phyloP scores from a whole-genome alignment of 2,888 invertebrate species.

The Amiota minor region DNA sequence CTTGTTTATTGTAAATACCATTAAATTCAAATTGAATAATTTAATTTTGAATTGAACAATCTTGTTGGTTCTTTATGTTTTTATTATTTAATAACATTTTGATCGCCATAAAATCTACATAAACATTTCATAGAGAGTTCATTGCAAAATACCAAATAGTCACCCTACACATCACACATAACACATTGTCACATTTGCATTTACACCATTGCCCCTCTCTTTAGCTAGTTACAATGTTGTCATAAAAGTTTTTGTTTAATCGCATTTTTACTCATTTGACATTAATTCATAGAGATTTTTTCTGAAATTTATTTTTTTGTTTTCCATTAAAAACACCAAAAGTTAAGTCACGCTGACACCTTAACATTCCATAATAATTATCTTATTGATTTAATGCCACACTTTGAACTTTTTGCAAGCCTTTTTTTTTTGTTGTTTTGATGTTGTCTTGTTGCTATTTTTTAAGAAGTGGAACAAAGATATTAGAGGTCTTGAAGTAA shows the following conservation, averaged over 20 bases:
- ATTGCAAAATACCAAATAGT: neutral
- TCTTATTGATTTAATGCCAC: conserved; percentile 20
- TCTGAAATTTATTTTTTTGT: neutral
- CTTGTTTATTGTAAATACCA: neutral
- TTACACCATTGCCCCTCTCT: neutral
- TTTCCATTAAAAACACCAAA: neutral
- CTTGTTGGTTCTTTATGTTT: neutral
- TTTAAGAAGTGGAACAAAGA: conserved; percentile 11
- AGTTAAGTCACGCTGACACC: neutral
- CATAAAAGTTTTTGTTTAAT: too few relatives aligned
- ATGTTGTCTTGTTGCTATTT: neutral
- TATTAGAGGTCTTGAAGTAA: conserved; percentile 7
- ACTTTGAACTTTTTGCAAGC: neutral
- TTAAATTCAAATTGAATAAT: neutral
- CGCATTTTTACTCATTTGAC: neutral
- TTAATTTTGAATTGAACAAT: conserved; percentile 3
- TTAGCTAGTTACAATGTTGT: neutral
- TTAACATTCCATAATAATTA: conserved; percentile 9
- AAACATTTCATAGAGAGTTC: too few relatives aligned
- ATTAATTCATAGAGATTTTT: neutral
- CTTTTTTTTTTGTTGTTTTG: neutral
- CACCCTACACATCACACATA: neutral
- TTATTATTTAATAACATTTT: neutral
- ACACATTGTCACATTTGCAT: neutral
- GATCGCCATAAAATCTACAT: neutral